Base-by-base conservation (phyloP, 1,140 invertebrate genomes). In the Hermatobates lingyangjiaoensis region DNA sequence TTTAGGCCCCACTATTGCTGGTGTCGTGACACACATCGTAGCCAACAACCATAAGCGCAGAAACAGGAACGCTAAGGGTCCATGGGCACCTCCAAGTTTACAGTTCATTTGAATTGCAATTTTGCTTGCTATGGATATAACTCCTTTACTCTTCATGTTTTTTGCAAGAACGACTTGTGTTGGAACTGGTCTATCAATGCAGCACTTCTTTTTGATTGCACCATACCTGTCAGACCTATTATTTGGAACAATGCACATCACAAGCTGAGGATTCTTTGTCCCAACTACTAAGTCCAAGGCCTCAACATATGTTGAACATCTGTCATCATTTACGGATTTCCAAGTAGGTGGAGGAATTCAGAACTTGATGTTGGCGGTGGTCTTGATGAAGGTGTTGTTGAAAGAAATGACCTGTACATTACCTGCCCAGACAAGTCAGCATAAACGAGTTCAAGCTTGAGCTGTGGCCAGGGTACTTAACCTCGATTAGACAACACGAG, bases 11-110 rank as follows among this genome's bases (percentile, higher is more conserved):
- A 59, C 74, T 76, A 27, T 67, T 63, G 1, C 67, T 67, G 0
- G 77, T 72, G 40, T 89, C 83, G 60, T 90, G 87, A 56, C 83
- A 89, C 0, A 88, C 81, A 62, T 93, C 89, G 59, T 87, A 87
- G 1, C 89, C 89, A 25, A 87, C 68, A 0, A 88, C 72, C 88
- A 93, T 93, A 83, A 50, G 1, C 72, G 63, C 59, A 68, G 59
- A 59, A 65, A 58, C n/a, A 47, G 27, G 87, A 34, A 88, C 71
- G 1, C 72, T 60, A 3, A 88, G 67, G 68, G 68, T 89, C 90
- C 94, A 0, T 89, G 79, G 7, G 81, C 75, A 1, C 88, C 89
- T 24, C 88, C 89, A 3, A 92, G 66, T 69, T 94, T 94, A 53
- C 84, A 87, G 61, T 87, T 89, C 50, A 95, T 77, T 62, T 87